Conservation (phyloP, 23 tunicate genomes). For the Aplidium turbinatum region DNA sequence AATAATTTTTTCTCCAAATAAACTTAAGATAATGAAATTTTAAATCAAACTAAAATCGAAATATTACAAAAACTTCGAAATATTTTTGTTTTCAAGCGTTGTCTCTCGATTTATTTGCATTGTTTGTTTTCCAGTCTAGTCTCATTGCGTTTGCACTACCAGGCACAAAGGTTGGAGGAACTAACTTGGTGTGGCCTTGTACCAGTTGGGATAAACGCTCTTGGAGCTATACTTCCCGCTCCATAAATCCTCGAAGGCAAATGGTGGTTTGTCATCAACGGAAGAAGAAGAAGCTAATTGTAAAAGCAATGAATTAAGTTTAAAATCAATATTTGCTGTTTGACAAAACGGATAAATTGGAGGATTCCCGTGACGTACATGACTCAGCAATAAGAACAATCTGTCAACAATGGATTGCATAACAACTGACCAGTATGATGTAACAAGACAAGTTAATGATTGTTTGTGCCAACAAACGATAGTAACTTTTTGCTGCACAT, state of each 20-base stretch:
- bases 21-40: background rate
- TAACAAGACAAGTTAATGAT: too few species aligned
- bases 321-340: background rate
- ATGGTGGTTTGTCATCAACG: conserved; percentile 10
- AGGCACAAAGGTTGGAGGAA: background rate
- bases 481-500: background rate
- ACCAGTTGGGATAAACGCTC: conserved; percentile 81
- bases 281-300: background rate
- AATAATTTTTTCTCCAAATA: too few species aligned
- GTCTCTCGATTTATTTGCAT: too few species aligned
- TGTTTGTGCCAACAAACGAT: too few species aligned
- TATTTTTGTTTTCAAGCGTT: too few species aligned
- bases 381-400: too few species aligned
- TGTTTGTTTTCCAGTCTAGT: too few species aligned
- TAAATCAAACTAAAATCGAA: background rate
- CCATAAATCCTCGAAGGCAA: conserved; percentile 64
- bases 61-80: too few species aligned
- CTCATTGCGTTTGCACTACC: too few species aligned
- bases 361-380: background rate
- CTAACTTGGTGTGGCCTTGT: conserved; percentile 44
- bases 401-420: too few species aligned
- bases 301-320: background rate
- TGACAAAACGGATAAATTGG: background rate
- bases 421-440: too few species aligned
- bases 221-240: conserved; percentile 45